Base-by-base conservation (phyloP, 92 coral and sea anemone species). In the Epizoanthus scotinus region DNA sequence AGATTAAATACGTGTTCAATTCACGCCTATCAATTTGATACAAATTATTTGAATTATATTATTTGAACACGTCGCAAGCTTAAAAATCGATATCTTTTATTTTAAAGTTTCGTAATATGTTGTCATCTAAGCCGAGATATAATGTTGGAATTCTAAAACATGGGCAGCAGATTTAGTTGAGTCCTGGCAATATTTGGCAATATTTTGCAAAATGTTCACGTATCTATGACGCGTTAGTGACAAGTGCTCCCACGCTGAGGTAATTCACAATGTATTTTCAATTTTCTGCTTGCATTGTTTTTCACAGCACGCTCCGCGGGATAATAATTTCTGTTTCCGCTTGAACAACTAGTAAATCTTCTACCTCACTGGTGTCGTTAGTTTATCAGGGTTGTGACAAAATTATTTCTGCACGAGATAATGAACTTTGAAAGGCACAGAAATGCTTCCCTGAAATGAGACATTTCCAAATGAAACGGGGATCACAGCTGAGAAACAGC, bases 291-390 rank as follows among this genome's bases (percentile, higher is more conserved):
- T 18, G 2, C 20, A 42, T 40, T 68, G 27, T 15, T 68, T 68
- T 68, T 13, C 52, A 44, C 52, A 44, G 52, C 26, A n/a, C 13
- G 20, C 47, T 68, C 42, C 42, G 27, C 5, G 47, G 47, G 73
- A 42, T n/a, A 68, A 68, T 53, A 68, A 68, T 68, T 68, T 27
- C 42, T 36, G 73, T 68, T 68, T 68, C 73, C 73, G 73, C 56
- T 42, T 42, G 73, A 22, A 44, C 52, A 44, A 44, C 52, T 0
- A 44, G 52, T 12, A 44, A 34, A 44, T 44, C 15, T 9, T 44
- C 10, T 44, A 44, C 29, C 1, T 58, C 63, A 0, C 21, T 18
- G 27, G 27, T 3, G 7, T 19, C 2, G 28, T 20, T 6, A 3
- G 18, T 38, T n/a, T 8, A 6, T 3, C 21, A 21, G 27, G 17